These are phyloP conservation scores for Pipistrellus nathusii DNA, from an alignment of 2,797 vertebrate genomes.

Conservation along the genomic window DNA sequence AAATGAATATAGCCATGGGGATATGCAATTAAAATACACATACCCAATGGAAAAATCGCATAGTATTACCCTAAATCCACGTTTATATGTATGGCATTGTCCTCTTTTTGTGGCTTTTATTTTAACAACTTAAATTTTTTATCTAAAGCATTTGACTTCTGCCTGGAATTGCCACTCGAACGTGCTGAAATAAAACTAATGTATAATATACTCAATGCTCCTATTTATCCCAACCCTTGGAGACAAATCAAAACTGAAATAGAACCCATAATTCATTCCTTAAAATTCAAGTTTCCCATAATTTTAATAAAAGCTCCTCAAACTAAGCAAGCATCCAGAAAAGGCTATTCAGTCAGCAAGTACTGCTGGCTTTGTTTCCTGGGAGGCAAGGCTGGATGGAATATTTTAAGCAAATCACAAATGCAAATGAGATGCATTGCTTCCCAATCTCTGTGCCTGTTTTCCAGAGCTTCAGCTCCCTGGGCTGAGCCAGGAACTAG, in stretches of 20 bases:
- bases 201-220: conserved; percentile 34
- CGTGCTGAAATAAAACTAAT: conserved; percentile 1
- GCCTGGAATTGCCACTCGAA: not conserved
- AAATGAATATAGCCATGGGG: not conserved
- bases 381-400: conserved; percentile 76
- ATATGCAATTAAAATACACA: not conserved
- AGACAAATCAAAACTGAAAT: conserved; percentile 73
- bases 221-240: conserved; percentile 59
- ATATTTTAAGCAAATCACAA: conserved; percentile 79
- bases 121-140: conserved; percentile 8
- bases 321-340: conserved; percentile 64
- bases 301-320: conserved; percentile 78
- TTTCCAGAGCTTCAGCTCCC: conserved; percentile 73
- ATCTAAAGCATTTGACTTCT: conserved; percentile 33
- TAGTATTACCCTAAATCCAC: not conserved
- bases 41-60: not conserved
- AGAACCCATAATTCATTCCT: conserved; percentile 54
- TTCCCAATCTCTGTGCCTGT: conserved; percentile 71
- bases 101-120: not conserved
- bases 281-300: conserved; percentile 66
- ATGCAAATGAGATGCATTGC: conserved; percentile 81
- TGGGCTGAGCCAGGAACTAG: conserved; percentile 63
- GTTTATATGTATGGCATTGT: not conserved
- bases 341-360: conserved; percentile 69
- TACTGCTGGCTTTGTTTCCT: conserved; percentile 75